phyloP scores from a whole-genome alignment of 2,797 vertebrate species.

The Delichon dasypus region DNA sequence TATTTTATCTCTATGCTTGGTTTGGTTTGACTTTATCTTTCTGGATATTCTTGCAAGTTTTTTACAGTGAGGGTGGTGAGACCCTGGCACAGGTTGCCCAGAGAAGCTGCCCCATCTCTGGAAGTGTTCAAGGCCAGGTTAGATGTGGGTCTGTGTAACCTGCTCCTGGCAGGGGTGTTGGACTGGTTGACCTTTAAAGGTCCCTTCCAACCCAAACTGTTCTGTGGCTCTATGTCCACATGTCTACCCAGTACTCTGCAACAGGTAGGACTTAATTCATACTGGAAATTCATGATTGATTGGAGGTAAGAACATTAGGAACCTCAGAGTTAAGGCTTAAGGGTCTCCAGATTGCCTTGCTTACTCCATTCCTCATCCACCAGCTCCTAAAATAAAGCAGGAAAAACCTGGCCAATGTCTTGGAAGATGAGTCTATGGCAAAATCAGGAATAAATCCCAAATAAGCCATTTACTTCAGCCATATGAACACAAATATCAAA shows the following conservation, averaged over 20 bases:
- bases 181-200: background rate
- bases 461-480: slow-evolving; percentile 48
- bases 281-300: background rate
- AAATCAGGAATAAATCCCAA: slow-evolving; percentile 23
- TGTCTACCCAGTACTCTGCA: background rate
- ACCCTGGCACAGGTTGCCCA: background rate
- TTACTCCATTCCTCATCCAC: background rate
- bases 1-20: background rate
- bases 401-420: background rate
- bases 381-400: background rate
- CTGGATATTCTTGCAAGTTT: background rate
- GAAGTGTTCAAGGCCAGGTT: background rate
- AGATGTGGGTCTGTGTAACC: no score
- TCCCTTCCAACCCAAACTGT: background rate
- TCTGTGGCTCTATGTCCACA: background rate
- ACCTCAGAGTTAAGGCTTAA: background rate
- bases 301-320: background rate
- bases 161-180: background rate
- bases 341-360: background rate
- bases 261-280: background rate
- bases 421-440: background rate
- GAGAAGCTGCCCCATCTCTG: background rate
- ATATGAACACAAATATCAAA: slow-evolving; percentile 61
- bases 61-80: background rate
- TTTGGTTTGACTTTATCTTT: background rate